Evolutionary conservation across 2,113 vertebrate genomes (phyloP).

Genomic region (Prolemur simus): DNA sequence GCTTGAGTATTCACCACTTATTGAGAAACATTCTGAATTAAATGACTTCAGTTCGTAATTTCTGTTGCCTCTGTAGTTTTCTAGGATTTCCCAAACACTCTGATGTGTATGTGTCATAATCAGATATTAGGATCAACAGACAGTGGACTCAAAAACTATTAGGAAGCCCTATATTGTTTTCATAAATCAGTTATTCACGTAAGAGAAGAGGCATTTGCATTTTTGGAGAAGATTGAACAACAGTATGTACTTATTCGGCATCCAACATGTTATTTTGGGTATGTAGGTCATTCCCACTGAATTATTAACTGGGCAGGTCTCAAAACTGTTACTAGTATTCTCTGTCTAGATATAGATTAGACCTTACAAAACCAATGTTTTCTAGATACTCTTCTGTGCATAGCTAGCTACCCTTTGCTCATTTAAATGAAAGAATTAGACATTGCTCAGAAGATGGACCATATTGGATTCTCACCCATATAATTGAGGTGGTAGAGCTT

Average conservation of each 20-base stretch:
- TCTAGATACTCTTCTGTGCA: neutral
- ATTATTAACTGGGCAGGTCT: neutral
- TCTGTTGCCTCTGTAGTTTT: constrained; percentile 3
- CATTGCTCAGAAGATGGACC: neutral
- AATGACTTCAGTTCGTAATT: neutral
- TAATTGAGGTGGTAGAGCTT: neutral
- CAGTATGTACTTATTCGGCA: neutral
- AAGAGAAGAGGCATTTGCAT: neutral
- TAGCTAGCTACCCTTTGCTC: neutral
- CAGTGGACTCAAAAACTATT: neutral
- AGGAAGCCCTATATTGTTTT: neutral
- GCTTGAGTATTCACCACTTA: neutral
- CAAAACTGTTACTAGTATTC: neutral
- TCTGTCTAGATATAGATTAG: neutral
- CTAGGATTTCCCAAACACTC: neutral
- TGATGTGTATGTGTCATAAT: neutral
- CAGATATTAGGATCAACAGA: neutral
- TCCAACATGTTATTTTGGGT: neutral
- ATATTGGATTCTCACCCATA: neutral
- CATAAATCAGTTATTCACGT: neutral
- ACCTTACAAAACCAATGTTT: neutral
- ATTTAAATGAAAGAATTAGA: neutral
- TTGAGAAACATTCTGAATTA: constrained; percentile 3
- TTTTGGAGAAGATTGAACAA: neutral
- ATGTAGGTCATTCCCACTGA: neutral